Evolutionary conservation across 2,888 invertebrate species (phyloP).

Genomic region (Zhuqinia jingwanae): DNA sequence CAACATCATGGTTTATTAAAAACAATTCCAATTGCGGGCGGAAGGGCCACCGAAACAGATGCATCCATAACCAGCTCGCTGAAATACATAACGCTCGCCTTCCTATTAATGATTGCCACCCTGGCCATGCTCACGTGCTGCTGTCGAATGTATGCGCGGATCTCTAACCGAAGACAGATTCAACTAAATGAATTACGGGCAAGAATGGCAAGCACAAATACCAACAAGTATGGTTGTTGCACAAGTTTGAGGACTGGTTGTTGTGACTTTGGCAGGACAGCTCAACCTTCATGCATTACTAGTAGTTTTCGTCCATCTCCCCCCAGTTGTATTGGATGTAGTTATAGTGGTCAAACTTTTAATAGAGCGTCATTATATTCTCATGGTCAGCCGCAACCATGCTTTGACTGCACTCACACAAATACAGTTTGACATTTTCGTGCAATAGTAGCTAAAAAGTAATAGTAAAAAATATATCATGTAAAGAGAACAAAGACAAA

Average conservation of each 20-base stretch:
- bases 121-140: slow-evolving; percentile 39
- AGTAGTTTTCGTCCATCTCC: not conserved
- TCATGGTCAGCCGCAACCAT: not conserved
- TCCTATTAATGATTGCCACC: slow-evolving; percentile 17
- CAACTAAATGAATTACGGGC: slow-evolving; percentile 1
- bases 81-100: not conserved
- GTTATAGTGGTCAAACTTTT: not conserved
- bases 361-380: too few relatives aligned
- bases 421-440: not conserved
- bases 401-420: not conserved
- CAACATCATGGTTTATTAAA: not conserved
- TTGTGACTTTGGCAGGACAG: not conserved
- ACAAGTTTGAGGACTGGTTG: not conserved
- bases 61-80: slow-evolving; percentile 9
- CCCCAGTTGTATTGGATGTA: not conserved
- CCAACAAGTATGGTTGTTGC: not conserved
- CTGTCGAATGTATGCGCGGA: slow-evolving; percentile 39
- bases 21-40: slow-evolving; percentile 33
- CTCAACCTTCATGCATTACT: not conserved
- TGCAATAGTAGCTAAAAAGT: not conserved
- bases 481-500: too few relatives aligned
- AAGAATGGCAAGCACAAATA: not conserved
- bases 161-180: not conserved
- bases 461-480: too few relatives aligned
- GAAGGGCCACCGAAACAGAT: slow-evolving; percentile 11